Conservation (phyloP, 2,113 vertebrate species). For the Zapornia atra region DNA sequence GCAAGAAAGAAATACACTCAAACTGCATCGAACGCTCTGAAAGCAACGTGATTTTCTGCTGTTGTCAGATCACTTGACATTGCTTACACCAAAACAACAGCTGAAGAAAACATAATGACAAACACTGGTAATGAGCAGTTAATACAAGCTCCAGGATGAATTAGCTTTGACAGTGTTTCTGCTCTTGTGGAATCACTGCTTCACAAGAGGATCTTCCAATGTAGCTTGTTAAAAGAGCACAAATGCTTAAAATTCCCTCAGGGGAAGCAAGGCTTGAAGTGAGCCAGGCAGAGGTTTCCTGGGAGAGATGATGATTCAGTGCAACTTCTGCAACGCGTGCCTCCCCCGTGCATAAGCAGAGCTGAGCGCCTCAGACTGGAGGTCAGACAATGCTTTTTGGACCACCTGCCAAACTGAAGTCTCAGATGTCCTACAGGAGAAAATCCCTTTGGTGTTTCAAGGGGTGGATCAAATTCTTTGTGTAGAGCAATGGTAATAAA, state of each 20-base stretch:
- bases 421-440: neutral
- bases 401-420: neutral
- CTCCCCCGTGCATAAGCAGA: neutral
- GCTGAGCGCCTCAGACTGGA: neutral
- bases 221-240: neutral
- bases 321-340: neutral
- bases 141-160: constrained; percentile 39
- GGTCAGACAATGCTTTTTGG: neutral
- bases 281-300: neutral
- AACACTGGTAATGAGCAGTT: constrained; percentile 36
- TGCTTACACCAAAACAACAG: constrained; percentile 25
- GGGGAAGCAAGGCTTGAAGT: neutral
- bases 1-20: neutral
- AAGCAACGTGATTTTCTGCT: neutral
- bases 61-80: constrained; percentile 1
- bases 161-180: constrained; percentile 22
- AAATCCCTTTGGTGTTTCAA: neutral
- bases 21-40: neutral
- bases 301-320: neutral
- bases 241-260: neutral
- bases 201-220: neutral
- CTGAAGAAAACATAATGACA: constrained; percentile 29
- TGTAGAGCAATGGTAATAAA: neutral
- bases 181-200: neutral
- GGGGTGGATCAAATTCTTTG: neutral